A percentile compares a stretch with the other conserved stretches of the same genome.
These are phyloP conservation scores for Lissocephala sabroskyi DNA, from an alignment of 2,888 invertebrate genomes.

Conservation along the genomic window DNA sequence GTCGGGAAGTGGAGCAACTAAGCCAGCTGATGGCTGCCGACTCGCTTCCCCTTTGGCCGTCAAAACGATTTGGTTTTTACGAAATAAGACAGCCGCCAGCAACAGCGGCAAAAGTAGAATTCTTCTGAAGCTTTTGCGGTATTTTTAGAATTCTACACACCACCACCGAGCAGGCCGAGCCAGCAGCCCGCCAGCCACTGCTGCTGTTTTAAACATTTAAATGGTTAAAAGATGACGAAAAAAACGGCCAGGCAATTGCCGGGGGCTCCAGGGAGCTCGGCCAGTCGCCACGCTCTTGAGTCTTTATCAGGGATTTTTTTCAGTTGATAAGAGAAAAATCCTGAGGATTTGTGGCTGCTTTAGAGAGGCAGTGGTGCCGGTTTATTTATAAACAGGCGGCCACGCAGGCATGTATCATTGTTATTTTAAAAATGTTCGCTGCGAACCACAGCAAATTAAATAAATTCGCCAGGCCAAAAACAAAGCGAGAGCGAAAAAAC, in stretches of 20 bases:
- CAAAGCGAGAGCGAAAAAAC: neutral
- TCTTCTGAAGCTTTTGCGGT: conserved; percentile 66
- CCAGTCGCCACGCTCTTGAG: too few species aligned
- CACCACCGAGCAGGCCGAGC: conserved; percentile 47
- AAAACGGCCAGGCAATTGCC: too few species aligned
- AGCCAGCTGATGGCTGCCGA: too few species aligned
- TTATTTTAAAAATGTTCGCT: conserved; percentile 59
- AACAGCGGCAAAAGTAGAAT: conserved; percentile 28
- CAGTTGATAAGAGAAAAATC: too few species aligned
- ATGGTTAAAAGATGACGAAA: too few species aligned
- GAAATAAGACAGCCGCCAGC: conserved; percentile 16
- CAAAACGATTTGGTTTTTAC: conserved; percentile 24
- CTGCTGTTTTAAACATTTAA: too few species aligned
- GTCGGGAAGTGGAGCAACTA: too few species aligned
- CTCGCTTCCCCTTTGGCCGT: too few species aligned
- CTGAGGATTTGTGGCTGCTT: too few species aligned
- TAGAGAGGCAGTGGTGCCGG: too few species aligned
- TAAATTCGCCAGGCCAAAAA: conserved; percentile 31
- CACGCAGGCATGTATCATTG: conserved; percentile 56
- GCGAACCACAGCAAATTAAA: conserved; percentile 40
- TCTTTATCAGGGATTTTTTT: too few species aligned
- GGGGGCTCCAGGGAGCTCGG: too few species aligned
- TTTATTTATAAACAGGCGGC: conserved; percentile 61
- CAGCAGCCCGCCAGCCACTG: conserved; percentile 4
- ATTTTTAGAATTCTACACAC: conserved; percentile 66